Conservation (phyloP, 1,140 invertebrate species). For the Venustaconcha ellipsiformis region DNA sequence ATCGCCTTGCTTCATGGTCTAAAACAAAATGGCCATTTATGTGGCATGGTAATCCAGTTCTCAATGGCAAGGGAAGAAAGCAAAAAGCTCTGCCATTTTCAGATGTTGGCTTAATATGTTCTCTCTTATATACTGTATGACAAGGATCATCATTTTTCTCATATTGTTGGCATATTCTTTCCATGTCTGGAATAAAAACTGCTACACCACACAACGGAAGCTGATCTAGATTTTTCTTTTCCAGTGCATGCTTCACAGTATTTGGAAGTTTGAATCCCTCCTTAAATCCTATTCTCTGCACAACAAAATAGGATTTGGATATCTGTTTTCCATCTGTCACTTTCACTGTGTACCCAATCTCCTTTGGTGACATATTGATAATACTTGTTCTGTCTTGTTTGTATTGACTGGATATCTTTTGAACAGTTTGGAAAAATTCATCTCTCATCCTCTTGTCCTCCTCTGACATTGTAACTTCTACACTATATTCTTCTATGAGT, state of each 20-base stretch:
- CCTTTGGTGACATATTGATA: slow-evolving; percentile 6
- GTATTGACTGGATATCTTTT: background rate
- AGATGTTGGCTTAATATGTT: background rate
- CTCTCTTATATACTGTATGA: background rate
- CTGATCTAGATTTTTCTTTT: slow-evolving; percentile 25
- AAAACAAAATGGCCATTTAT: slow-evolving; percentile 58
- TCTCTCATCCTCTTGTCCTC: slow-evolving; percentile 4
- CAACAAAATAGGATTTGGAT: slow-evolving; percentile 32
- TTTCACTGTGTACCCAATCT: slow-evolving; percentile 27
- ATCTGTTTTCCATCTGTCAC: slow-evolving; percentile 20
- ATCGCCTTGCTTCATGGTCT: slow-evolving; percentile 51
- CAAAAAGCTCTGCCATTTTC: slow-evolving; percentile 41
- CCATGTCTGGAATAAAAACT: slow-evolving; percentile 9
- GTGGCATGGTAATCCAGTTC: slow-evolving; percentile 46
- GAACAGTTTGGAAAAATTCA: slow-evolving; percentile 6
- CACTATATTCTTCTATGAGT: slow-evolving; percentile 18
- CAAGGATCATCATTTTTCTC: background rate
- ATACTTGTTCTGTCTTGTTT: slow-evolving; percentile 5
- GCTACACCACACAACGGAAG: slow-evolving; percentile 53
- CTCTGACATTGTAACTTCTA: slow-evolving; percentile 12
- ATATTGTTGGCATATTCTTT: background rate
- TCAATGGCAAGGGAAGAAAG: slow-evolving; percentile 51
- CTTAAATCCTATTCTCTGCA: slow-evolving; percentile 39
- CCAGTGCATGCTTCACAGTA: slow-evolving; percentile 23
- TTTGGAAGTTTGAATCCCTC: slow-evolving; percentile 6